A percentile compares a stretch with the other conserved stretches of the same genome.
Conservation (phyloP, 2,888 invertebrate genomes). For the Masnerella sp. region DNA sequence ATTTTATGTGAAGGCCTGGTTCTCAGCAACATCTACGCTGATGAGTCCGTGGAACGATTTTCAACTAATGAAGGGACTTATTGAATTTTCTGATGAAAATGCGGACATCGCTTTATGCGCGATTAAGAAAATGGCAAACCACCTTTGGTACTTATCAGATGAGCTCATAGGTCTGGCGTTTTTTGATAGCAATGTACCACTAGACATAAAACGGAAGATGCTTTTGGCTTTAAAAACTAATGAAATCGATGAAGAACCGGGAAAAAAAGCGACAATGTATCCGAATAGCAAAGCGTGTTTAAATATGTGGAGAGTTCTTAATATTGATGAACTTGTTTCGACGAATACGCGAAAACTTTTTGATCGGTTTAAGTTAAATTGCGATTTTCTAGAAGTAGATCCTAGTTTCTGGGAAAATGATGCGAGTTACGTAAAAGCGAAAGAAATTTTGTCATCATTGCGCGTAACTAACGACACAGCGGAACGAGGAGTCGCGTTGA, state of each 20-base stretch:
- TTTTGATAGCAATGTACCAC: slow-evolving; percentile 8
- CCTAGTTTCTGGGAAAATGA: slow-evolving; percentile 2
- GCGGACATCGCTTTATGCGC: slow-evolving; percentile 3
- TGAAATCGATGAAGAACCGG: not conserved
- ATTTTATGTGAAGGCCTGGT: slow-evolving; percentile 16
- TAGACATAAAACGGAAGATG: slow-evolving; percentile 5
- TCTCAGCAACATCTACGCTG: slow-evolving; percentile 10
- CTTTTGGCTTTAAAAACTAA: not conserved
- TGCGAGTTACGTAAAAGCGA: slow-evolving; percentile 3
- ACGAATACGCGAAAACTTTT: slow-evolving; percentile 3
- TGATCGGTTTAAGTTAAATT: slow-evolving; percentile 1
- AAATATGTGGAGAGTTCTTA: slow-evolving; percentile 5
- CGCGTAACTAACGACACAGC: slow-evolving; percentile 10
- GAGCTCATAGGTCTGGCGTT: slow-evolving; percentile 11
- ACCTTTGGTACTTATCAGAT: slow-evolving; percentile 21
- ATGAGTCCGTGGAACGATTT: slow-evolving; percentile 8
- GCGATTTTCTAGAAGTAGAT: slow-evolving; percentile 7
- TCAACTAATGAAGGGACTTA: slow-evolving; percentile 1
- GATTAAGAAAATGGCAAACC: slow-evolving; percentile 24
- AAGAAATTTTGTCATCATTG: not conserved
- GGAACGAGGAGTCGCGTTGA: slow-evolving; percentile 17
- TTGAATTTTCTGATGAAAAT: slow-evolving; percentile 10
- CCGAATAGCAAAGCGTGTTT: not conserved
- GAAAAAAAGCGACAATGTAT: slow-evolving; percentile 9
- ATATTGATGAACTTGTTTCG: slow-evolving; percentile 8